A percentile compares a stretch with the other conserved stretches of the same genome.
These are phyloP conservation scores for Montipora capitata DNA, from an alignment of 92 coral and sea anemone species.

Conservation along the genomic window DNA sequence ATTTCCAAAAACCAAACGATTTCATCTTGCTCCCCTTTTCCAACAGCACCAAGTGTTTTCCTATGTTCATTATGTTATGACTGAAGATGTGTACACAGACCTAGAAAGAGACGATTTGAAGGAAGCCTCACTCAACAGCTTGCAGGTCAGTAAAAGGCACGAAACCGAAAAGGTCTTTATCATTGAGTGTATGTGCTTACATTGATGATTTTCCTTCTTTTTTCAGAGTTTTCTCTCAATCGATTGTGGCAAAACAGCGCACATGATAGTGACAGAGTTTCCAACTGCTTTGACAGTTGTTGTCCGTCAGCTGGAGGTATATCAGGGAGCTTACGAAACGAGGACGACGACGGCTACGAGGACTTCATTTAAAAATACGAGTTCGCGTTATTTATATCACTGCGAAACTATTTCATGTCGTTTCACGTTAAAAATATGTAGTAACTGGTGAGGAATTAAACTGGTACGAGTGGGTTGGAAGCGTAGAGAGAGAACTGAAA, in stretches of 20 bases:
- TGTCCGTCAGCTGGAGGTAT: conserved; percentile 90
- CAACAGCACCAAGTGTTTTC: conserved; percentile 90
- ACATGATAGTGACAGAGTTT: conserved; percentile 83
- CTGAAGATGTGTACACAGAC: conserved; percentile 94
- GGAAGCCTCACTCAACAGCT: conserved; percentile 86
- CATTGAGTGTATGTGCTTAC: too few species aligned
- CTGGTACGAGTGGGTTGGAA: too few species aligned
- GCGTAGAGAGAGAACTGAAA: too few species aligned
- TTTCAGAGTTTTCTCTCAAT: conserved; percentile 87
- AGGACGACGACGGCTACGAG: too few species aligned
- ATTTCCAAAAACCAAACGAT: background rate
- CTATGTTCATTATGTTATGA: conserved; percentile 92
- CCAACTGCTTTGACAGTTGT: conserved; percentile 88
- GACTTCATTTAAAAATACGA: too few species aligned
- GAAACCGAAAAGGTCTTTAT: background rate
- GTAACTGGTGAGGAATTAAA: too few species aligned
- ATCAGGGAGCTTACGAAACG: too few species aligned
- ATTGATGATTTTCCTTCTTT: background rate
- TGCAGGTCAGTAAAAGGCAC: conserved; percentile 73
- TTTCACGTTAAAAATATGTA: too few species aligned
- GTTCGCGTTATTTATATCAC: too few species aligned
- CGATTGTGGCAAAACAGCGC: conserved; percentile 88
- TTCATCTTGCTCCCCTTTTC: background rate
- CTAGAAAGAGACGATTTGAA: conserved; percentile 97
- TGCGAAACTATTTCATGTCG: too few species aligned